A percentile compares a stretch with the other conserved stretches of the same genome.
These are phyloP conservation scores for Macquaria ambigua DNA, from an alignment of 2,113 vertebrate species.

Conservation along the genomic window DNA sequence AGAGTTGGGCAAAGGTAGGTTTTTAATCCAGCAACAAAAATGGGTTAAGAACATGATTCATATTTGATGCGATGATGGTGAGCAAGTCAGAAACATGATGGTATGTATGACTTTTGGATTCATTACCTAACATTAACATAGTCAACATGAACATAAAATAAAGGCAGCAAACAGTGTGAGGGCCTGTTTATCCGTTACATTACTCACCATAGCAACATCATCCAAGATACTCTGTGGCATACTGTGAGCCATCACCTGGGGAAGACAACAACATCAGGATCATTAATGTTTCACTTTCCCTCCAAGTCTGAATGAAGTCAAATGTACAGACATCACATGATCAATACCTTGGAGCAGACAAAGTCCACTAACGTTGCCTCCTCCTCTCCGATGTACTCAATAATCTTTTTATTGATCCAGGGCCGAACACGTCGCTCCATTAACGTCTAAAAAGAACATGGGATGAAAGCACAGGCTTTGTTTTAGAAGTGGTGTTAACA, in stretches of 20 bases:
- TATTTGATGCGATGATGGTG: no score
- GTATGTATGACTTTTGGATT: neutral
- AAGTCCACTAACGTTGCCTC: conserved; percentile 98
- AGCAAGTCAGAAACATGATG: neutral
- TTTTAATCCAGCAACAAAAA: neutral
- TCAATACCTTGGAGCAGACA: conserved; percentile 96
- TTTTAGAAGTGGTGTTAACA: neutral
- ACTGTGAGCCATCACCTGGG: conserved; percentile 98
- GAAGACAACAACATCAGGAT: neutral
- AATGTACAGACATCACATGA: neutral
- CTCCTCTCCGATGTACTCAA: conserved; percentile 99
- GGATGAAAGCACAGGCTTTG: neutral
- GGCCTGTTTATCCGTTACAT: neutral
- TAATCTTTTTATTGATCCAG: conserved; percentile 99
- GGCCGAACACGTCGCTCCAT: conserved; percentile 98
- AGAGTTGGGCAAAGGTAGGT: neutral
- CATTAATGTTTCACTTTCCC: neutral
- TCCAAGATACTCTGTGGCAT: conserved; percentile 97
- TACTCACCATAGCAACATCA: conserved; percentile 98
- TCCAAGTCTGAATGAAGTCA: neutral
- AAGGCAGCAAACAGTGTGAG: neutral
- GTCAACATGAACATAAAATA: neutral
- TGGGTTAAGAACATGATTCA: neutral
- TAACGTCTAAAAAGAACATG: conserved; percentile 84
- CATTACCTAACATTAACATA: no score